Base-by-base conservation (phyloP, 2,113 vertebrate species). In the Cisticola juncidis region DNA sequence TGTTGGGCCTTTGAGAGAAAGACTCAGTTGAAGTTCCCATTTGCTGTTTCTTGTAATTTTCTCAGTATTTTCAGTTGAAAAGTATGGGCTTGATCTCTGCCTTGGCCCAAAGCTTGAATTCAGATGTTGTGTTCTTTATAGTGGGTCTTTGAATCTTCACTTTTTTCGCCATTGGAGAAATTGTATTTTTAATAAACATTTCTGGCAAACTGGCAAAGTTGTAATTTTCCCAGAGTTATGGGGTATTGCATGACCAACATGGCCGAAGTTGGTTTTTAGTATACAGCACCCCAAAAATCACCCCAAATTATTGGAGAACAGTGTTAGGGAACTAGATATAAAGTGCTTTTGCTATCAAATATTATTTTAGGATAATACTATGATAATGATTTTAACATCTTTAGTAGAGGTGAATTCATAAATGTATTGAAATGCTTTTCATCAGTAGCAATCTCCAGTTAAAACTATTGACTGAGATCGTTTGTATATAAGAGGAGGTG, bases 1-100 rank as follows among this genome's bases (percentile, higher is more conserved):
- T 70, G 3, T 56, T 81, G 29, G 48, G 15, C 7, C 72, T 74
- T 56, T 0, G 0, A 51, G 42, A 51, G 20, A 23, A 5, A 47
- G 70, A 22, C 21, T 50, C 3, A 0, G 1, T 13, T 88, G 38
- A 77, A 53, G 14, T 11, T 94, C 25, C 29, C 9, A 4, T 60
- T 74, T 95, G 21, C 44, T 78, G 26, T 71, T 86, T 20, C 33
- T 73, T 73, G 38, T 35, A 86, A 54, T 44, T 72, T 79, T 71
- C 29, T 82, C 61, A 24, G 11, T n/a, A 12, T 87, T 64, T 78
- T 79, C 36, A 24, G 5, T 33, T 58, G 56, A 66, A n/a, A 28
- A 42, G 9, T 1, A 0, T 54, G 54, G 62, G 15, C 38, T 86
- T 86, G 36, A 61, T 68, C 47, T 81, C 29, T 64, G 45, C 68